These are phyloP conservation scores for Falco cherrug DNA, from an alignment of 2,797 vertebrate genomes.

Conservation along the genomic window DNA sequence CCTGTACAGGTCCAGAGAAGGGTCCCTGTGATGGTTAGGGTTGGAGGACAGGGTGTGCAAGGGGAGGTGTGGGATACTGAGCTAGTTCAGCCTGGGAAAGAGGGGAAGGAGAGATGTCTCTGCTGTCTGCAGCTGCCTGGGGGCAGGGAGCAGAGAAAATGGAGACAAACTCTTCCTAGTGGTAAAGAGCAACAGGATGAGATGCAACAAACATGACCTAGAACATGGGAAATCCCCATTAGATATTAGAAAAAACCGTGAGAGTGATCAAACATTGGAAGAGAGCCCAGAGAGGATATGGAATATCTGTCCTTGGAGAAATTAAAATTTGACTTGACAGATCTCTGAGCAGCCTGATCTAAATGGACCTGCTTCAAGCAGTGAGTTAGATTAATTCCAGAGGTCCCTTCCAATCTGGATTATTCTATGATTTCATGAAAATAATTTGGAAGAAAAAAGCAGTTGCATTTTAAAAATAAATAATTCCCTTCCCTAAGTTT, in stretches of 20 bases:
- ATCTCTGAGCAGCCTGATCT: background rate
- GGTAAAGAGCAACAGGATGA: background rate
- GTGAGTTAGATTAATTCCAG: background rate
- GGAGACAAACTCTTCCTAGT: background rate
- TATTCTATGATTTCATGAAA: background rate
- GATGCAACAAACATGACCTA: background rate
- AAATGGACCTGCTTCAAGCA: background rate
- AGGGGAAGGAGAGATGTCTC: background rate
- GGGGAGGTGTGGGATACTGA: fast-evolving
- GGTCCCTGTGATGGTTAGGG: background rate
- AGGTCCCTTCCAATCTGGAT: background rate
- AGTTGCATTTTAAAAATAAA: background rate
- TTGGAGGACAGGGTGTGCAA: background rate
- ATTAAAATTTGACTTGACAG: background rate
- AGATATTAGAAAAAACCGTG: background rate
- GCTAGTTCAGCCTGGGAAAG: background rate
- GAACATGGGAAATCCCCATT: background rate
- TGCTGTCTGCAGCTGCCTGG: background rate
- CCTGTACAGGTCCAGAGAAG: background rate
- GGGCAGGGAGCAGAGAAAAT: background rate
- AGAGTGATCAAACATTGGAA: background rate
- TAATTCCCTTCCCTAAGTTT: background rate
- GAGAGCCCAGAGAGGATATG: background rate
- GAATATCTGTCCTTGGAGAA: background rate
- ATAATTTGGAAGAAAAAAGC: background rate